Evolutionary conservation across 2,113 vertebrate species (phyloP).

Genomic region (Campylorhamphus procurvoides): DNA sequence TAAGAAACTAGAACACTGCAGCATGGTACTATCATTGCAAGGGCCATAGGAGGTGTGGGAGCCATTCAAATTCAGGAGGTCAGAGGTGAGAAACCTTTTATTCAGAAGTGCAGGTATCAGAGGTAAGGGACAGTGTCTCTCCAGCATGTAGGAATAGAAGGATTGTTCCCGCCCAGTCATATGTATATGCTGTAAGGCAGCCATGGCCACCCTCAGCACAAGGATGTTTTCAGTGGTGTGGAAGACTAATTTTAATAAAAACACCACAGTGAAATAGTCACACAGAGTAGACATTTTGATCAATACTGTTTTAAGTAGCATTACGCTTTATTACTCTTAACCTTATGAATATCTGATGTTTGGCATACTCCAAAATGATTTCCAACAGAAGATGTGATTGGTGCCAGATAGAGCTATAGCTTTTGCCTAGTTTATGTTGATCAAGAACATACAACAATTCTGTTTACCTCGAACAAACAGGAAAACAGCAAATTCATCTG

Average conservation of each 20-base stretch:
- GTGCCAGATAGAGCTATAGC: not conserved
- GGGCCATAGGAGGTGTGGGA: not conserved
- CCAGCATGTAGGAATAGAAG: not conserved
- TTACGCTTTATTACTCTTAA: not conserved
- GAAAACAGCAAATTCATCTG: not conserved
- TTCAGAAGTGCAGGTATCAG: not conserved
- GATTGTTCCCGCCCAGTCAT: not conserved
- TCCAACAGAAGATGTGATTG: not conserved
- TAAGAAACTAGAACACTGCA: not conserved
- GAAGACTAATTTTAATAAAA: not conserved
- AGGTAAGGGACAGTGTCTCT: not conserved
- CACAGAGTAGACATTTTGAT: not conserved
- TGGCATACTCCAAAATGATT: not conserved
- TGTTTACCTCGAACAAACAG: not conserved
- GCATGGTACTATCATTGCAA: not conserved
- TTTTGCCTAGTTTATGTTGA: not conserved
- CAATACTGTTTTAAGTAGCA: not conserved
- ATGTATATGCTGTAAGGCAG: not conserved
- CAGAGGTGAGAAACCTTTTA: not conserved
- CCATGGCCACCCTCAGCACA: fast-evolving
- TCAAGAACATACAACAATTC: not conserved
- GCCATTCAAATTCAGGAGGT: not conserved
- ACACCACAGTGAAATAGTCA: not conserved
- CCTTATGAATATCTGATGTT: not conserved
- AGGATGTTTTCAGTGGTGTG: not conserved